These are phyloP conservation scores for Phymanthus crucifer DNA, from an alignment of 92 coral and sea anemone genomes.

Conservation along the genomic window DNA sequence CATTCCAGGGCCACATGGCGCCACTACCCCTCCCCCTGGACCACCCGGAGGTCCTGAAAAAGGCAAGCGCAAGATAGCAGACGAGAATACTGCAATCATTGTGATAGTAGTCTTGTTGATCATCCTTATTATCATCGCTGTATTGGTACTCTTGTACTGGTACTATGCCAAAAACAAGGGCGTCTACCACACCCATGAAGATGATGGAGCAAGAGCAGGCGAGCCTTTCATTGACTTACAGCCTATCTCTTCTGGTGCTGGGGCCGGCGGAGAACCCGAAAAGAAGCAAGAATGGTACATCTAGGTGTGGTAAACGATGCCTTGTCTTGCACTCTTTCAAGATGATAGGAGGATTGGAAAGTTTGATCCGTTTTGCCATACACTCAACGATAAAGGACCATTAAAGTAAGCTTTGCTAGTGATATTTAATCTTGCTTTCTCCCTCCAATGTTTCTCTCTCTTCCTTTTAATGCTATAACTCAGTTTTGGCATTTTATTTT, in stretches of 20 bases:
- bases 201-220: slow-evolving; percentile 57
- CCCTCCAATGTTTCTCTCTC: background rate
- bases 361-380: background rate
- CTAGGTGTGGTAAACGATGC: slow-evolving; percentile 6
- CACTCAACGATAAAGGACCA: background rate
- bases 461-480: background rate
- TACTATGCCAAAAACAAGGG: slow-evolving; percentile 91
- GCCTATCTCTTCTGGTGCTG: slow-evolving; percentile 40
- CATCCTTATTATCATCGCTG: slow-evolving; percentile 57
- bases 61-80: slow-evolving; percentile 24
- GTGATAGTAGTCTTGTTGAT: slow-evolving; percentile 70
- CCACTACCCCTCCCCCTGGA: background rate
- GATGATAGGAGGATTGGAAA: background rate
- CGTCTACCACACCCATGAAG: slow-evolving; percentile 88
- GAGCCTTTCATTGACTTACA: slow-evolving; percentile 77
- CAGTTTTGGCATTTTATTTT: background rate
- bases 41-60: slow-evolving; percentile 34
- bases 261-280: slow-evolving; percentile 50
- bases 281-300: slow-evolving; percentile 88
- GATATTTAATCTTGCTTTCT: background rate
- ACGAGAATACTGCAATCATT: slow-evolving; percentile 64
- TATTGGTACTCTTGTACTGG: slow-evolving; percentile 74
- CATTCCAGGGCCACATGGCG: slow-evolving; percentile 35
- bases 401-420: background rate
- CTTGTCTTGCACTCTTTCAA: background rate